Evolutionary conservation across 2,113 vertebrate species (phyloP).

Genomic region (Leptosomus discolor): DNA sequence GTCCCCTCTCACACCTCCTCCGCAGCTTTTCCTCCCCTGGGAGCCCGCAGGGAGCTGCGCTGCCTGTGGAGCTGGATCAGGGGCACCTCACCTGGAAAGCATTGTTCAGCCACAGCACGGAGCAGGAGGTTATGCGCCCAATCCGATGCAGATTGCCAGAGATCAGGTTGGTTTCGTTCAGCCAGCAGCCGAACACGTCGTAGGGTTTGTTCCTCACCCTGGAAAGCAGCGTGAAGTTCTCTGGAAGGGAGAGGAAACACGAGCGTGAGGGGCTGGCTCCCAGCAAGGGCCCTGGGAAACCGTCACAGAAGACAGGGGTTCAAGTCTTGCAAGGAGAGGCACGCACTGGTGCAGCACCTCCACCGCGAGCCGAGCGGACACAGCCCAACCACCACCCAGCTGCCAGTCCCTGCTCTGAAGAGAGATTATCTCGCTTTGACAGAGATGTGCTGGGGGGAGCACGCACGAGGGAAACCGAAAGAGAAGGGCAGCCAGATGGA

Average conservation of each 20-base stretch:
- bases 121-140: conserved; percentile 93
- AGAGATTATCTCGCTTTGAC: background rate
- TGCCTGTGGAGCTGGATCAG: background rate
- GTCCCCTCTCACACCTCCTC: background rate
- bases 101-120: conserved; percentile 96
- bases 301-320: rapidly evolving
- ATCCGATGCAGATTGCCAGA: conserved; percentile 96
- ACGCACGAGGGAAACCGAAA: background rate
- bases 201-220: conserved; percentile 97
- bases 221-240: conserved; percentile 89
- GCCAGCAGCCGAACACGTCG: conserved; percentile 97
- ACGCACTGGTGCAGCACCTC: background rate
- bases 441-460: background rate
- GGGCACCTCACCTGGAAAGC: conserved; percentile 88
- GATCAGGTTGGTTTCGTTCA: conserved; percentile 94
- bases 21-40: background rate
- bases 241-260: conserved; percentile 60
- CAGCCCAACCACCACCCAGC: background rate
- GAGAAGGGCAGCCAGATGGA: background rate
- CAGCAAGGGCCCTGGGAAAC: background rate
- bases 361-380: background rate
- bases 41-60: background rate
- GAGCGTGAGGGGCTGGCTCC: background rate
- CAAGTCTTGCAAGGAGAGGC: background rate
- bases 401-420: background rate